Percentiles rank a stretch among this genome's conserved stretches.
These are phyloP conservation scores for Peromyscus maniculatus DNA, from an alignment of 2,113 vertebrate species.

Conservation along the genomic window DNA sequence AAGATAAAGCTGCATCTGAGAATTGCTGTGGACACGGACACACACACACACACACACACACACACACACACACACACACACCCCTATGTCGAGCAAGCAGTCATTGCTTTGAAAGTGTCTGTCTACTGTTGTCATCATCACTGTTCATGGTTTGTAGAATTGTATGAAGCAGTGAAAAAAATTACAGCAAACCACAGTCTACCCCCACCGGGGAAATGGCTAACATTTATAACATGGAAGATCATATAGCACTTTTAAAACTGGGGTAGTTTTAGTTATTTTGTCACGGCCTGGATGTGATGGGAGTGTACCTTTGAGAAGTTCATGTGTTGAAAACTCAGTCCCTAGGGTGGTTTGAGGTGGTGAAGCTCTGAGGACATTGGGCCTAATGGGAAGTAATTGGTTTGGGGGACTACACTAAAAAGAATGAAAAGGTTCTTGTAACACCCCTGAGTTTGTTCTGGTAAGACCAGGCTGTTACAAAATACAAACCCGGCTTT, in stretches of 20 bases:
- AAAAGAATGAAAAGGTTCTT: neutral
- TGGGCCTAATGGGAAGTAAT: neutral
- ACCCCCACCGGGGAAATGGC: neutral
- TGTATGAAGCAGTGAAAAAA: neutral
- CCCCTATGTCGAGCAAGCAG: too few relatives aligned
- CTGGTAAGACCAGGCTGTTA: neutral
- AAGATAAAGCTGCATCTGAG: neutral
- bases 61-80: rapidly evolving
- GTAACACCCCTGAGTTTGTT: neutral
- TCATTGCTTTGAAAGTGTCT: neutral
- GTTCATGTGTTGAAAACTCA: neutral
- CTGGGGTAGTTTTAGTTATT: too few relatives aligned
- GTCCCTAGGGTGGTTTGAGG: neutral
- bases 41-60: neutral
- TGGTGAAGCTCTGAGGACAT: neutral
- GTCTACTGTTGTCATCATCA: neutral
- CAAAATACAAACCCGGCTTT: neutral
- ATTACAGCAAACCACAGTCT: neutral
- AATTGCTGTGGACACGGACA: neutral
- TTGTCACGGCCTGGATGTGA: neutral
- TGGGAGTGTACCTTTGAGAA: neutral
- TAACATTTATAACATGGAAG: neutral
- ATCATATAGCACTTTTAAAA: neutral
- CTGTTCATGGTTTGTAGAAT: neutral
- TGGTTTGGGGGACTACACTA: too few relatives aligned